phyloP scores from a whole-genome alignment of 2,797 vertebrate genomes.

The Harpagifer antarcticus region DNA sequence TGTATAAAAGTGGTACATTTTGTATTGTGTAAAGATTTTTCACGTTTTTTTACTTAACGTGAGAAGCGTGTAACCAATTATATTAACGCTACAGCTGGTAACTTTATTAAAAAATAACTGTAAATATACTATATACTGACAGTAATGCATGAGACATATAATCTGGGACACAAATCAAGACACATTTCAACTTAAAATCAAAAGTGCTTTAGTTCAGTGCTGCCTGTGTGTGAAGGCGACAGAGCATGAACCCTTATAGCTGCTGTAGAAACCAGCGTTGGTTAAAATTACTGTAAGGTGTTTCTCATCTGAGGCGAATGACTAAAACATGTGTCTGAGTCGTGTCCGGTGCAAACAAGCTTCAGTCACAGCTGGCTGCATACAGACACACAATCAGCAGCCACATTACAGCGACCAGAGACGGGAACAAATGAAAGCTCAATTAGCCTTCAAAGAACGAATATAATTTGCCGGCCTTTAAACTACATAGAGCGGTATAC shows the following conservation, averaged over 20 bases:
- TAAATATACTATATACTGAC: no score
- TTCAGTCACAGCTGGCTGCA: constrained; percentile 44
- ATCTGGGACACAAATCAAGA: no score
- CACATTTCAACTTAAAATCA: constrained; percentile 25
- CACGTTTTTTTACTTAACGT: neutral
- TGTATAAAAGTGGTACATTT: neutral
- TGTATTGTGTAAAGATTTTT: constrained; percentile 8
- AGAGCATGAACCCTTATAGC: constrained; percentile 13
- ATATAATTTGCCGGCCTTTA: neutral
- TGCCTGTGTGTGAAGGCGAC: constrained; percentile 9
- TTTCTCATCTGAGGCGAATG: constrained; percentile 34
- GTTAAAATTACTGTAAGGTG: constrained; percentile 32
- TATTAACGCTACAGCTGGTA: no score
- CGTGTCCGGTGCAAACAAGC: constrained; percentile 37
- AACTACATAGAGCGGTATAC: constrained; percentile 11
- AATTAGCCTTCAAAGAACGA: constrained; percentile 28
- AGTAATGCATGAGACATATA: no score
- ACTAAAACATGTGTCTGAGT: constrained; percentile 46
- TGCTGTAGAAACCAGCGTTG: neutral
- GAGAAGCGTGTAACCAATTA: no score
- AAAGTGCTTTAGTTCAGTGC: constrained; percentile 13
- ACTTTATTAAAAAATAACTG: no score
- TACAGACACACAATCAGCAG: constrained; percentile 23
- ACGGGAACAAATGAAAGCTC: constrained; percentile 33
- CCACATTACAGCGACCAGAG: constrained; percentile 40